A percentile compares a stretch with the other conserved stretches of the same genome.
Evolutionary conservation across 2,888 invertebrate species (phyloP).

Genomic region (Oeneis ivallda): DNA sequence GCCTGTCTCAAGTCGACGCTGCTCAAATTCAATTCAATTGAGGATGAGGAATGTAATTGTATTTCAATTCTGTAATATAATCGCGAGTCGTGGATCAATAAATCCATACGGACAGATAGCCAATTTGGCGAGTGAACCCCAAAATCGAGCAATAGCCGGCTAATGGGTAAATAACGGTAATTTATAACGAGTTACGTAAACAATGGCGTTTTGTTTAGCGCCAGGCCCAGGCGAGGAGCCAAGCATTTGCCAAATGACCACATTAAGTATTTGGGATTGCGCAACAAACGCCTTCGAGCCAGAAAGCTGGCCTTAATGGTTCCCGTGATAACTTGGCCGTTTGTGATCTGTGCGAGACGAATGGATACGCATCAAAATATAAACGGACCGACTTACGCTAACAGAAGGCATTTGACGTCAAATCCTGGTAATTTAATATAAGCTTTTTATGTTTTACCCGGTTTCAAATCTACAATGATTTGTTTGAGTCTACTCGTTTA

Average conservation of each 20-base stretch:
- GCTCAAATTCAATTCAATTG: not conserved
- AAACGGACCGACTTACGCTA: not conserved
- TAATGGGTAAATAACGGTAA: constrained; percentile 18
- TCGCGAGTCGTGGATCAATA: not conserved
- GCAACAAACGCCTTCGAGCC: constrained; percentile 8
- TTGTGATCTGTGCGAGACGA: constrained; percentile 10
- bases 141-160: constrained; percentile 2
- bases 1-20: not conserved
- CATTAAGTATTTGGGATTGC: constrained; percentile 10
- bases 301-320: constrained; percentile 11
- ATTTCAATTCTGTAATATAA: not conserved
- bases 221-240: not conserved
- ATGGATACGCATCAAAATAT: not conserved
- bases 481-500: no score
- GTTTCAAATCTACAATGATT: no score
- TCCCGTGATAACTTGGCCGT: constrained; percentile 3
- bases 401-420: not conserved
- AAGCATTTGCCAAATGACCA: constrained; percentile 14
- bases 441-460: no score
- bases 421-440: not conserved
- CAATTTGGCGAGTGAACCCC: not conserved
- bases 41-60: not conserved
- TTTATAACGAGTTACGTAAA: constrained; percentile 1
- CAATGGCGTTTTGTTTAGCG: constrained; percentile 9
- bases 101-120: not conserved